phyloP scores from a whole-genome alignment of 2,888 invertebrate species.

The Adelphocoris suturalis region DNA sequence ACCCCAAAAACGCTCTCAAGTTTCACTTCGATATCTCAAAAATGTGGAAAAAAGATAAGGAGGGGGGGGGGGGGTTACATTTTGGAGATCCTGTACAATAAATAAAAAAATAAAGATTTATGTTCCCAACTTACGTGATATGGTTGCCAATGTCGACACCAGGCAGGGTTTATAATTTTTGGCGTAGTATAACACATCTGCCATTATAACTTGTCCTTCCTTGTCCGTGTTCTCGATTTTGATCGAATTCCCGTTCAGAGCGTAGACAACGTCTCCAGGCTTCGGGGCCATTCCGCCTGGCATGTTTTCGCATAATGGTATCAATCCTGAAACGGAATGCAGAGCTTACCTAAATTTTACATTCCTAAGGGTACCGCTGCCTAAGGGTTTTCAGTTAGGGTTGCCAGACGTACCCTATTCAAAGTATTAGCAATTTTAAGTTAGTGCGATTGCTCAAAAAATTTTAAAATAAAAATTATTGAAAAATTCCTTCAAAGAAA shows the following conservation, averaged over 20 bases:
- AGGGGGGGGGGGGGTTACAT: too few relatives aligned
- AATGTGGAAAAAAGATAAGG: too few relatives aligned
- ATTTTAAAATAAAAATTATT: too few relatives aligned
- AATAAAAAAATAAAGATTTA: too few relatives aligned
- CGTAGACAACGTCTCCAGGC: conserved; percentile 85
- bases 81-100: too few relatives aligned
- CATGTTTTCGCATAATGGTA: conserved; percentile 85
- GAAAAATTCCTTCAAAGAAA: too few relatives aligned
- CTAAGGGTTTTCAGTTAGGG: too few relatives aligned
- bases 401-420: too few relatives aligned
- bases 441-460: too few relatives aligned
- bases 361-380: background rate
- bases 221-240: conserved; percentile 87
- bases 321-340: conserved; percentile 79
- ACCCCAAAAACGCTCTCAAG: too few relatives aligned
- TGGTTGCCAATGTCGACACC: conserved; percentile 84
- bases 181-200: conserved; percentile 85
- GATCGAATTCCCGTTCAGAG: conserved; percentile 85
- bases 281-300: conserved; percentile 84
- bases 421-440: too few relatives aligned
- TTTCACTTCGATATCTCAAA: too few relatives aligned
- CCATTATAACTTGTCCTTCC: conserved; percentile 85
- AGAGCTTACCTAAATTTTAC: background rate
- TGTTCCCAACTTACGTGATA: conserved; percentile 81
- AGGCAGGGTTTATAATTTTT: conserved; percentile 81